phyloP scores from a whole-genome alignment of 30 jellyfish, hydroid and myxozoan genomes.

The Mastigias papua region DNA sequence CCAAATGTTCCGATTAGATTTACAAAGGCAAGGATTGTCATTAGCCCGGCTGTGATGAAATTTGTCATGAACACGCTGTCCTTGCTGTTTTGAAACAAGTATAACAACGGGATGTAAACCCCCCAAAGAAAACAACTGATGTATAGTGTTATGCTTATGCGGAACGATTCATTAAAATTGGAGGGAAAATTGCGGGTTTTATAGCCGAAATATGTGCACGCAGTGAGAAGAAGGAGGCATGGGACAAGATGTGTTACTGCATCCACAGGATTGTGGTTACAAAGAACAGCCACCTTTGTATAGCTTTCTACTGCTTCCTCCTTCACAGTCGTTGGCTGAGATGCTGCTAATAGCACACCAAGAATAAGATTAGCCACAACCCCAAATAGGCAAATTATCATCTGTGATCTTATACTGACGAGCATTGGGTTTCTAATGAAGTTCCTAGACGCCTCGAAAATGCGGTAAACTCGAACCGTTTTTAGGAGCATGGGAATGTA shows the following conservation, averaged over 20 bases:
- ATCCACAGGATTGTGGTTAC: conserved; percentile 30
- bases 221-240: conserved; percentile 59
- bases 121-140: conserved; percentile 68
- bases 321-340: conserved; percentile 40
- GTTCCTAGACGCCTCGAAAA: conserved; percentile 54
- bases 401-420: conserved; percentile 68
- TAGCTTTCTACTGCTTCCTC: conserved; percentile 10
- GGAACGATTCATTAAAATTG: conserved; percentile 80
- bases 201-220: conserved; percentile 83
- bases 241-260: conserved; percentile 42
- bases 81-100: conserved; percentile 2
- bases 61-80: conserved; percentile 1
- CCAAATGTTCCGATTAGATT: conserved; percentile 38
- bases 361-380: conserved; percentile 32
- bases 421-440: conserved; percentile 47
- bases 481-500: conserved; percentile 81
- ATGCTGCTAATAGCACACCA: conserved; percentile 61
- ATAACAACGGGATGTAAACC: conserved; percentile 8
- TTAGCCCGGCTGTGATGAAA: conserved; percentile 19
- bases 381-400: conserved; percentile 41
- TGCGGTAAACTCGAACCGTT: conserved; percentile 79
- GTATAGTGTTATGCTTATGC: conserved; percentile 88
- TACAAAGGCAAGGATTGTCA: conserved; percentile 16
- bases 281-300: conserved; percentile 26
- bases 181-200: conserved; percentile 84